phyloP scores from a whole-genome alignment of 2,797 vertebrate species.

The Uromys caudimaculatus region DNA sequence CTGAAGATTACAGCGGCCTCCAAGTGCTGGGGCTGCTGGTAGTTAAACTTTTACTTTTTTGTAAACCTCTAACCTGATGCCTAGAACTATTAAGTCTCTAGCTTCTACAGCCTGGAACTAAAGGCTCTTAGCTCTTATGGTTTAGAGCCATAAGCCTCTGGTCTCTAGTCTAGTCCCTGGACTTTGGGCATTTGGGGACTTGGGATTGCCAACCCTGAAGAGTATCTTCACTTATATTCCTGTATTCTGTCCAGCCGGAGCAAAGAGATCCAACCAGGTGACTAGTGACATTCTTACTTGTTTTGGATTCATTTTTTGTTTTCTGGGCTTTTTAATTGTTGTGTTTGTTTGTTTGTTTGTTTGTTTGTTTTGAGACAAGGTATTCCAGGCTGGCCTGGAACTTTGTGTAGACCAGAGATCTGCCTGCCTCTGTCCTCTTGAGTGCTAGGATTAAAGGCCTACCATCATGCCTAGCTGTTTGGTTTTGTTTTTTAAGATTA shows the following conservation, averaged over 20 bases:
- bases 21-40: neutral
- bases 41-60: neutral
- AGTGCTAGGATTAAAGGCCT: neutral
- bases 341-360: neutral
- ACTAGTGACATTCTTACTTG: neutral
- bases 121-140: neutral
- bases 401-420: neutral
- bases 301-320: neutral
- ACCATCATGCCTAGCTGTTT: neutral
- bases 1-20: neutral
- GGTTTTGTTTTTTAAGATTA: neutral
- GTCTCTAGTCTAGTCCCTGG: neutral
- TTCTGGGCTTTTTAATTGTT: neutral
- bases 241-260: neutral
- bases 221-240: neutral
- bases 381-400: neutral
- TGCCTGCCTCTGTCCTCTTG: neutral
- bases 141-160: neutral
- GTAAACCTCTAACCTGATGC: neutral
- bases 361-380: neutral
- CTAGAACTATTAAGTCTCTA: neutral
- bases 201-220: neutral
- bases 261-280: neutral
- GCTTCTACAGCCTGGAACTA: neutral
- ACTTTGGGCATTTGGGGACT: neutral